Conservation (phyloP, 2,888 invertebrate genomes). For the Mythimna impura region DNA sequence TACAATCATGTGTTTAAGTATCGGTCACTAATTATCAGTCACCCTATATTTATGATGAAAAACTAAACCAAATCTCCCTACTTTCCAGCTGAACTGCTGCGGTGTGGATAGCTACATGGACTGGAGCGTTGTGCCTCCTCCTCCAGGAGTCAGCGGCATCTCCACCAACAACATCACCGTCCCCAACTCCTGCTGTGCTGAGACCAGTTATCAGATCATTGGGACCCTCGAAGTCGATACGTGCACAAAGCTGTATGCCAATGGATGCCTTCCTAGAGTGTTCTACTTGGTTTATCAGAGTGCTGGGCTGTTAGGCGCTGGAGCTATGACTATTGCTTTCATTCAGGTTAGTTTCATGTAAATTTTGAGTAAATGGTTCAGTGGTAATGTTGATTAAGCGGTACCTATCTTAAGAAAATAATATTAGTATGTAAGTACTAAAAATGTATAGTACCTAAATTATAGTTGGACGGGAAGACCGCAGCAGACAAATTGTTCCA, state of each 20-base stretch:
- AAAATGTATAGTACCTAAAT: no score
- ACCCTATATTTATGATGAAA: not conserved
- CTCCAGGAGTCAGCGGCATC: constrained; percentile 74
- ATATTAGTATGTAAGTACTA: no score
- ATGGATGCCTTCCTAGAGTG: constrained; percentile 92
- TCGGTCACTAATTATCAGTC: no score
- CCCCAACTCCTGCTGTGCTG: constrained; percentile 91
- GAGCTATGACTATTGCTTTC: constrained; percentile 94
- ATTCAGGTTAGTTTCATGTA: constrained; percentile 91
- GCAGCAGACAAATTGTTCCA: no score
- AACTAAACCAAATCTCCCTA: not conserved
- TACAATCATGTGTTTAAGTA: no score
- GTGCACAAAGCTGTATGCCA: constrained; percentile 84
- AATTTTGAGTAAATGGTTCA: no score
- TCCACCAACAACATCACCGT: constrained; percentile 83
- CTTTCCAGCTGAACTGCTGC: constrained; percentile 92
- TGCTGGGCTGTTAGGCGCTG: constrained; percentile 93
- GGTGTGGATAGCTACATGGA: constrained; percentile 92
- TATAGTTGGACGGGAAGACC: no score
- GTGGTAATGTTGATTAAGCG: no score
- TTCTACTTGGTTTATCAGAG: constrained; percentile 92
- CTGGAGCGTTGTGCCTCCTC: constrained; percentile 87
- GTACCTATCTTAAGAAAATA: no score
- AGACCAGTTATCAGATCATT: constrained; percentile 66
- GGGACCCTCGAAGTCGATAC: constrained; percentile 68